Percentiles rank a stretch among this genome's conserved stretches.
phyloP scores from a whole-genome alignment of 2,888 invertebrate genomes.

The Trilocha varians region DNA sequence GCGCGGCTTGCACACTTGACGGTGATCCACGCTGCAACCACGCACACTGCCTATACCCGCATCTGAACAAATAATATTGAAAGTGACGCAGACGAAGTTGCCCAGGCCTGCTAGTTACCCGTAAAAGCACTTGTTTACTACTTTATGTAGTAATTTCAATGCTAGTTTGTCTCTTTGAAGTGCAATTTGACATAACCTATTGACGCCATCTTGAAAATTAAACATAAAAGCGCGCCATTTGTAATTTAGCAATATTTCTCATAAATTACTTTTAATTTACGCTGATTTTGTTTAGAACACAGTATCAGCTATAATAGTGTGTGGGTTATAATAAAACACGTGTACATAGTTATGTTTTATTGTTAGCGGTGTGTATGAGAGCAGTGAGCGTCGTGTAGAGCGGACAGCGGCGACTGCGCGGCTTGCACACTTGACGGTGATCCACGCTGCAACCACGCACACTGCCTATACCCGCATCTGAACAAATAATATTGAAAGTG shows the following conservation, averaged over 20 bases:
- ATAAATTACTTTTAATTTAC: too few relatives aligned
- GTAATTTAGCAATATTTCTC: too few relatives aligned
- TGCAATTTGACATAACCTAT: too few relatives aligned
- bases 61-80: constrained; percentile 65
- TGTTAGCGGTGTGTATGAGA: constrained; percentile 61
- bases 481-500: constrained; percentile 11
- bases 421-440: constrained; percentile 91
- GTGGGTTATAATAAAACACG: too few relatives aligned
- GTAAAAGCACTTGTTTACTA: too few relatives aligned
- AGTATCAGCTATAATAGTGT: too few relatives aligned
- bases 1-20: constrained; percentile 89
- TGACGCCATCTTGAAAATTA: too few relatives aligned
- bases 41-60: constrained; percentile 84
- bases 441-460: constrained; percentile 82
- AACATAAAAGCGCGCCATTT: too few relatives aligned
- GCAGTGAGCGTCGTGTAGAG: constrained; percentile 78
- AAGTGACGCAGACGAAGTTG: background rate
- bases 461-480: constrained; percentile 87
- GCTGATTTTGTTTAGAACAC: too few relatives aligned
- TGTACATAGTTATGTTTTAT: background rate
- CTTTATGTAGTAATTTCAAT: too few relatives aligned
- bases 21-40: constrained; percentile 84
- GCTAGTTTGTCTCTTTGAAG: too few relatives aligned
- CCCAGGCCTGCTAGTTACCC: background rate
- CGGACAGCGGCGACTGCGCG: constrained; percentile 78